Evolutionary conservation across 2,888 invertebrate species (phyloP).

Genomic region (Dugesia japonica): DNA sequence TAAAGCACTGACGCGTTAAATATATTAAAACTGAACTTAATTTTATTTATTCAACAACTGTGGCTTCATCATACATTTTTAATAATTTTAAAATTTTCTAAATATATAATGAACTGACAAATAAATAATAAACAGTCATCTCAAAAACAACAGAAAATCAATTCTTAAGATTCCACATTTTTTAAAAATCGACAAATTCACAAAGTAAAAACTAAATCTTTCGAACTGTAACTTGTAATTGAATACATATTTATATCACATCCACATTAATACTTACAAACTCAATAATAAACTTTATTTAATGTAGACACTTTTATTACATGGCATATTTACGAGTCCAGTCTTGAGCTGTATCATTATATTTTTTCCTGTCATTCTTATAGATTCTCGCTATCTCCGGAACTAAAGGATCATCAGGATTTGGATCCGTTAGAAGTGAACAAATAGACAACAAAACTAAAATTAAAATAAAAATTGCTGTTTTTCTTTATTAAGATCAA

Average conservation of each 20-base stretch:
- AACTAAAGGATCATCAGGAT: conserved; percentile 98
- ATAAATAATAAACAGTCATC: no score
- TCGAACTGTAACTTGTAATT: conserved; percentile 20
- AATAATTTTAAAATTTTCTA: no score
- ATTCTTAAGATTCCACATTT: no score
- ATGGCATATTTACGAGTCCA: conserved; percentile 99
- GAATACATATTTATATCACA: conserved; percentile 20
- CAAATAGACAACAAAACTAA: conserved; percentile 98
- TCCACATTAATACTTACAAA: conserved; percentile 20
- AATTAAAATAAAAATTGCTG: conserved; percentile 41
- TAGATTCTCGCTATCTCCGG: conserved; percentile 99
- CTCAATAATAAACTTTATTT: conserved; percentile 20
- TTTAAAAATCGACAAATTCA: no score
- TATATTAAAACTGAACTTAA: no score
- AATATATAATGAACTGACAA: no score
- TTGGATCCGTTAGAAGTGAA: conserved; percentile 98
- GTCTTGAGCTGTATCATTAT: conserved; percentile 96
- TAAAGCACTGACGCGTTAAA: no score
- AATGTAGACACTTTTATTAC: conserved; percentile 56
- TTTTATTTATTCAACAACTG: no score
- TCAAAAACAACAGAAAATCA: no score
- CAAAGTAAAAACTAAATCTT: background rate
- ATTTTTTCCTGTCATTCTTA: conserved; percentile 98
- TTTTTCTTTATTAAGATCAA: background rate
- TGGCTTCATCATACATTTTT: no score